Base-by-base conservation (phyloP, 2,888 invertebrate species). In the Drosophila algonquin region DNA sequence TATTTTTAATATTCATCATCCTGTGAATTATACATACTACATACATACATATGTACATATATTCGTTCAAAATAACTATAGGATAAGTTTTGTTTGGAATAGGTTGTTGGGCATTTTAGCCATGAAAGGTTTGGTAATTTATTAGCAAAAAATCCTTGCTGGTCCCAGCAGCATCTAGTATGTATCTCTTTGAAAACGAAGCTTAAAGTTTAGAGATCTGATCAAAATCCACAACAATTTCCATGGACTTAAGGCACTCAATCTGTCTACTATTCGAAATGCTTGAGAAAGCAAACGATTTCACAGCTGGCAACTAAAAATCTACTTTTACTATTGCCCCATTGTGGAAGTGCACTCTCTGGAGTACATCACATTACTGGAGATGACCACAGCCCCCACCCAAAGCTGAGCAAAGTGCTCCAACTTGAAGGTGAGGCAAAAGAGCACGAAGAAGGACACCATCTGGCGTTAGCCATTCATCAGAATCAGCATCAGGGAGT, bases 381-480 rank as follows among this genome's bases (percentile, higher is more conserved):
- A 7, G 5, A 40, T 14, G 40, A 40, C 40, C 40, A 2, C 40
- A 40, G 40, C 6, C 40, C 14, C 6, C 14, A 27, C 32, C 47
- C 16, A 48, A 24, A 24, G 21, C 51, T 44, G 68, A 18, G 14
- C 35, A n/a, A 16, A 48, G 54, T 55, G 16, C 58, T 48, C 12
- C 18, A 50, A 24, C 40, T 68, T 50, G 12, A 18, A 44, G 35
- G 18, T 18, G 44, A 35, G 47, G 27, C 21, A 14, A 35, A 32
- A 7, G 46, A 8, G 12, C 40, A 21, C 21, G 32, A 32, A 59
- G 68, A 44, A 16, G 45, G 35, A 57, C 21, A 50, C 44, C 65
- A 68, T 68, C 69, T 68, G 65, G 56, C 18, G 46, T 24, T 44
- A 56, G 51, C 57, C 57, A 68, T 67, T 68, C 65, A 67, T 63